Percentiles rank a stretch among this genome's conserved stretches.
Conservation (phyloP, 1,140 invertebrate species). For the Elymnias hypermnestra region DNA sequence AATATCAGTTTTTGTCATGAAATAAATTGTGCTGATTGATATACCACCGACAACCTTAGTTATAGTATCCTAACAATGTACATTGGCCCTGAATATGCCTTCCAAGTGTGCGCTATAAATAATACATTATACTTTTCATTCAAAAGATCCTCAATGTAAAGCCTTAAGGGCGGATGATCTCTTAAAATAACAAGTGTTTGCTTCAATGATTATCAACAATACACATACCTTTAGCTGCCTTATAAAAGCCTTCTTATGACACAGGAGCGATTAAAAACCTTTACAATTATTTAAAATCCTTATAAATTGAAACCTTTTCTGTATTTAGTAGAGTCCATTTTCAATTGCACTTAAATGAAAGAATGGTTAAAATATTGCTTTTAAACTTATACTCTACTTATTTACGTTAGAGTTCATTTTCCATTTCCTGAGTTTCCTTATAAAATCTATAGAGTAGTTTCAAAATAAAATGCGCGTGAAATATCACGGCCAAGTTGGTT, state of each 20-base stretch:
- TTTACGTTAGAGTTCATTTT: background rate
- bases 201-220: conserved; percentile 75
- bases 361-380: background rate
- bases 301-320: background rate
- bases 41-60: conserved; percentile 29
- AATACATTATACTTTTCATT: conserved; percentile 71
- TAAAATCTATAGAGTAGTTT: conserved; percentile 23
- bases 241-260: conserved; percentile 58
- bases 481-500: conserved; percentile 71
- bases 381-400: conserved; percentile 21
- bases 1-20: conserved; percentile 49
- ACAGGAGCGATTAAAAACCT: conserved; percentile 17
- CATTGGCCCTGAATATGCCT: conserved; percentile 56
- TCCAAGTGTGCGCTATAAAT: conserved; percentile 72
- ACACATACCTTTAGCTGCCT: conserved; percentile 67
- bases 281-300: too few species aligned
- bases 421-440: background rate
- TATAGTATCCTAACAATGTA: conserved; percentile 33
- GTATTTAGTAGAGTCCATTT: conserved; percentile 20
- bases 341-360: background rate
- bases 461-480: conserved; percentile 70
- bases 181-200: conserved; percentile 76
- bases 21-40: conserved; percentile 57
- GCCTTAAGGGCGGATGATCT: conserved; percentile 73
- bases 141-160: conserved; percentile 55